These are phyloP conservation scores for Dasyprocta punctata DNA, from an alignment of 2,113 vertebrate species.

Conservation along the genomic window DNA sequence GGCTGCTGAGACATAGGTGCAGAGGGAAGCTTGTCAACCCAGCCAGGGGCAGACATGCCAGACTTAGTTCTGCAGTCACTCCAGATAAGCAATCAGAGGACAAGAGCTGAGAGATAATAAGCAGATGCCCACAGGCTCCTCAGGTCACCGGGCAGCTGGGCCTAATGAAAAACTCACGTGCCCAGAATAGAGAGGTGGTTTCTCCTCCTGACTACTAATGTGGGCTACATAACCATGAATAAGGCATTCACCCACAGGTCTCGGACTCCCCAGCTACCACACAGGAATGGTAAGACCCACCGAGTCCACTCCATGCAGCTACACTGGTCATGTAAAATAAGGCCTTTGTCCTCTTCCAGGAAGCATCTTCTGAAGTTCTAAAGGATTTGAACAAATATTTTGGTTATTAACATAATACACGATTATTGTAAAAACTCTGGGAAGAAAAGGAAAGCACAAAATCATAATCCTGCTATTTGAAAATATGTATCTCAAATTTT, in stretches of 20 bases:
- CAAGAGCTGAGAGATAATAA: neutral
- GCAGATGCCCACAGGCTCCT: conserved; percentile 37
- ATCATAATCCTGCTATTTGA: neutral
- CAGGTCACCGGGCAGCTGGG: conserved; percentile 48
- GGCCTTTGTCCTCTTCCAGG: neutral
- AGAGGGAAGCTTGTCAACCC: neutral
- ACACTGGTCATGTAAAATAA: neutral
- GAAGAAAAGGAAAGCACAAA: neutral
- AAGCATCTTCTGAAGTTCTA: neutral
- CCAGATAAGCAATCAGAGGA: conserved; percentile 42
- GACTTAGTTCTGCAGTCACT: neutral
- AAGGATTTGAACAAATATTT: conserved; percentile 1
- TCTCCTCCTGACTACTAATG: neutral
- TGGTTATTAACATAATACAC: neutral
- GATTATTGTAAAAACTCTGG: neutral
- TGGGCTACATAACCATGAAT: neutral
- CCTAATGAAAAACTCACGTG: conserved; percentile 38
- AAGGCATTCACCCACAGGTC: neutral
- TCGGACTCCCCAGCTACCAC: neutral
- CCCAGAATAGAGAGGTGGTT: neutral
- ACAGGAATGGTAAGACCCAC: neutral
- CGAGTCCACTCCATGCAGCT: neutral
- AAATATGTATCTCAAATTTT: conserved; percentile 13
- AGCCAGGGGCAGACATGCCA: neutral
- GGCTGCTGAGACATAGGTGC: neutral